These are phyloP conservation scores for Eristalis tenax DNA, from an alignment of 2,888 invertebrate species.

Conservation along the genomic window DNA sequence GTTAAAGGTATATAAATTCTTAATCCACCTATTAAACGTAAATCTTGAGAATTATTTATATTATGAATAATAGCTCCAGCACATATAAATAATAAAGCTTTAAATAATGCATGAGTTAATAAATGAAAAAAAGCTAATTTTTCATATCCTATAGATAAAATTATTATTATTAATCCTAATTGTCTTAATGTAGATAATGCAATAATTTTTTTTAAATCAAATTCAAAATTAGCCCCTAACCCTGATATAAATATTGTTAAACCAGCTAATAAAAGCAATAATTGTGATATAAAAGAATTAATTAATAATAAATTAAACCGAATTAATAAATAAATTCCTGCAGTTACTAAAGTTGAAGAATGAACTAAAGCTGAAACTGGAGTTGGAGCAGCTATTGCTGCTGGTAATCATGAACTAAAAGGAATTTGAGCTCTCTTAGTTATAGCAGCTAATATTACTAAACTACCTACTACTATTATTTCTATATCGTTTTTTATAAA, in stretches of 20 bases:
- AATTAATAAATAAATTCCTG: no score
- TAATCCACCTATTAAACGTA: conserved; percentile 83
- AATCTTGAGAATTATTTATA: conserved; percentile 85
- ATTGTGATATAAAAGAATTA: conserved; percentile 82
- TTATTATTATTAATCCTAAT: conserved; percentile 87
- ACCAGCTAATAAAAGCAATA: conserved; percentile 83
- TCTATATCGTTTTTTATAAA: conserved; percentile 81
- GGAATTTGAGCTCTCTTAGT: conserved; percentile 92
- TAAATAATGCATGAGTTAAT: conserved; percentile 89
- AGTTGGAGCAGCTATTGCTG: conserved; percentile 89
- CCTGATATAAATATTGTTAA: conserved; percentile 85
- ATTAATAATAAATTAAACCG: no score
- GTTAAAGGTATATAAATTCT: conserved; percentile 82
- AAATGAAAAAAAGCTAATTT: conserved; percentile 87
- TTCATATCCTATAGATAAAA: conserved; percentile 83
- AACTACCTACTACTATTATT: conserved; percentile 81
- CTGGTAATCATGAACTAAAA: conserved; percentile 89
- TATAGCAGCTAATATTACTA: conserved; percentile 84
- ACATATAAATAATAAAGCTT: conserved; percentile 88
- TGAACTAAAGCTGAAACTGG: conserved; percentile 89
- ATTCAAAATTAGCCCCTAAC: conserved; percentile 84
- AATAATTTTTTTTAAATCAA: conserved; percentile 90
- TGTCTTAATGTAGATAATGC: conserved; percentile 89
- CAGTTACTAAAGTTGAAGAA: conserved; percentile 90
- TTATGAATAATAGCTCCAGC: conserved; percentile 87